Evolutionary conservation across 2,113 vertebrate species (phyloP).

Genomic region (Myrmophylax atrothorax): DNA sequence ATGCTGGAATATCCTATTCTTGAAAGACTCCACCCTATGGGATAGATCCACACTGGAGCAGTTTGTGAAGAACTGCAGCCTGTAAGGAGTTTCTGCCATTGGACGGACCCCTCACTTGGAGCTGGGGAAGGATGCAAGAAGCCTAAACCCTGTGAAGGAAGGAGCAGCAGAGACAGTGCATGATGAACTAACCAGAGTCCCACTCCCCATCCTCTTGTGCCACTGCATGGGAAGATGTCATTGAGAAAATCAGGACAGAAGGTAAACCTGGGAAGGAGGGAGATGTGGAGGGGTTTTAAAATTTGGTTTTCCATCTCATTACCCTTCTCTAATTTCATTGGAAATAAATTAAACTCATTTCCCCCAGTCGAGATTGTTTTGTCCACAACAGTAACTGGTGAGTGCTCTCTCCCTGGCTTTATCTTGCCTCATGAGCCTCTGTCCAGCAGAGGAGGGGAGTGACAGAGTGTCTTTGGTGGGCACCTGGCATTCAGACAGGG

Average conservation of each 20-base stretch:
- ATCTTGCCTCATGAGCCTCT: accelerated
- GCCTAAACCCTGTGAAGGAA: too few relatives aligned
- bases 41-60: accelerated
- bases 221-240: accelerated
- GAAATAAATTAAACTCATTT: background rate
- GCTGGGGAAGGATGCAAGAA: background rate
- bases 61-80: background rate
- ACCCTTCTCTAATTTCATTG: background rate
- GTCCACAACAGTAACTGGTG: background rate
- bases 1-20: background rate
- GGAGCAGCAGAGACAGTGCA: accelerated
- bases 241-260: background rate
- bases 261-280: background rate
- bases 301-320: background rate
- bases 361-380: background rate
- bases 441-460: background rate
- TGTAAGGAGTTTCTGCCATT: too few relatives aligned
- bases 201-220: too few relatives aligned
- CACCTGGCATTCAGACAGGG: background rate
- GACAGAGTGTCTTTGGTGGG: background rate
- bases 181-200: background rate
- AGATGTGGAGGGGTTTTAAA: background rate
- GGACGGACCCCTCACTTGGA: accelerated
- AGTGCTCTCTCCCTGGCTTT: background rate
- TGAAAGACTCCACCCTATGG: background rate